Evolutionary conservation across 2,888 invertebrate species (phyloP).

Genomic region (Ornithoptera priamus): DNA sequence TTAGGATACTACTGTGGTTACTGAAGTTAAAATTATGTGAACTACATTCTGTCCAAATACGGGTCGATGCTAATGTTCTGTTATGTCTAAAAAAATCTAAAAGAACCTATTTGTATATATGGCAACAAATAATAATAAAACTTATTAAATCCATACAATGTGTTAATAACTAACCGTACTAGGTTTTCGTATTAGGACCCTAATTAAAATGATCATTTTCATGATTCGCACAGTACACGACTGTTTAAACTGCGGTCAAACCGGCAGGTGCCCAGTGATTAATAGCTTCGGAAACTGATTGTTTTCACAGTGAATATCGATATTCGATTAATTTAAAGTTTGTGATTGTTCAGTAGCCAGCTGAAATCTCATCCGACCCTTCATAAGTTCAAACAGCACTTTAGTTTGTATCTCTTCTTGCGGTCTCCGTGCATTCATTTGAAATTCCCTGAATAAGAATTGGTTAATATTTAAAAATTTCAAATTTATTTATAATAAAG

Average conservation of each 20-base stretch:
- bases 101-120: no score
- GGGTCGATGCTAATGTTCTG: no score
- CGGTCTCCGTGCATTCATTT: background rate
- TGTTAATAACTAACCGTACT: no score
- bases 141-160: no score
- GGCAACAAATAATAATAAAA: no score
- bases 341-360: conserved; percentile 34
- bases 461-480: no score
- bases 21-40: no score
- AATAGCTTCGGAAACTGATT: conserved; percentile 56
- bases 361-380: conserved; percentile 30
- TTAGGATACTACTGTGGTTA: no score
- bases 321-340: conserved; percentile 51
- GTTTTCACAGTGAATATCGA: conserved; percentile 46
- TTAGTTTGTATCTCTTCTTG: background rate
- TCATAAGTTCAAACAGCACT: conserved; percentile 1
- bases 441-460: no score
- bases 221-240: conserved; percentile 26
- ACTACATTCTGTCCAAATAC: no score
- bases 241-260: conserved; percentile 42
- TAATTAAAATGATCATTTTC: conserved; percentile 17
- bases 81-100: no score
- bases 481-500: background rate
- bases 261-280: conserved; percentile 55
- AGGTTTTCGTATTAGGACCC: background rate